phyloP scores from a whole-genome alignment of 30 jellyfish, hydroid and myxozoan species.

The Pelagia noctiluca region DNA sequence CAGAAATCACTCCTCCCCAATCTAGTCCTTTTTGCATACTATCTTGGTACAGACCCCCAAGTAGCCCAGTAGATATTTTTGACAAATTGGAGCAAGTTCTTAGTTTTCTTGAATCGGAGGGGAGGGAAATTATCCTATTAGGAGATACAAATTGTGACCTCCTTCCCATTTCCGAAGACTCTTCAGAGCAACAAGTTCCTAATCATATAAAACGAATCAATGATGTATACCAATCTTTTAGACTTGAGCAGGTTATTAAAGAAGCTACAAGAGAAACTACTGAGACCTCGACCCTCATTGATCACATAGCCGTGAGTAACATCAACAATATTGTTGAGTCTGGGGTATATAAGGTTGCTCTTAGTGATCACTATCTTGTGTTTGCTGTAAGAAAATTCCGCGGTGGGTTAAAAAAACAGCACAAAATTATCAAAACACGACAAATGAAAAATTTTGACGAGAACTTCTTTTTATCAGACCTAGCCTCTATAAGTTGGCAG shows the following conservation, averaged over 20 bases:
- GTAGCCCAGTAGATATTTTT: too few species aligned
- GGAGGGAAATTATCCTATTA: not conserved
- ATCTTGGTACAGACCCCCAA: too few species aligned
- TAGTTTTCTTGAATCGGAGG: too few species aligned
- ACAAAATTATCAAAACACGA: too few species aligned
- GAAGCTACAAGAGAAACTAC: not conserved
- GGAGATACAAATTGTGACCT: not conserved
- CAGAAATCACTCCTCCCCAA: too few species aligned
- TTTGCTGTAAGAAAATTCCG: not conserved
- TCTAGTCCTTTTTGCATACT: too few species aligned
- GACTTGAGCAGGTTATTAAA: not conserved
- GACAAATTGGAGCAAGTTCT: conserved; percentile 1
- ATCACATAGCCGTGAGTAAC: not conserved
- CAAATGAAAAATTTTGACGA: not conserved
- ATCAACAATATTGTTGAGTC: not conserved
- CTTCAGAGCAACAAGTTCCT: not conserved
- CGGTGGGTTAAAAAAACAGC: not conserved
- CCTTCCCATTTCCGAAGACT: not conserved
- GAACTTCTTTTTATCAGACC: too few species aligned
- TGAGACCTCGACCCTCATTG: not conserved
- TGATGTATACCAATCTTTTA: not conserved
- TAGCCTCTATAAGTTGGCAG: too few species aligned
- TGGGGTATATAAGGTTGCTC: not conserved
- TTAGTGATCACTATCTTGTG: not conserved
- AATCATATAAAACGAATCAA: not conserved